Percentiles rank a stretch among this genome's conserved stretches.
phyloP scores from a whole-genome alignment of 2,797 vertebrate species.

The Sebastes itinus region DNA sequence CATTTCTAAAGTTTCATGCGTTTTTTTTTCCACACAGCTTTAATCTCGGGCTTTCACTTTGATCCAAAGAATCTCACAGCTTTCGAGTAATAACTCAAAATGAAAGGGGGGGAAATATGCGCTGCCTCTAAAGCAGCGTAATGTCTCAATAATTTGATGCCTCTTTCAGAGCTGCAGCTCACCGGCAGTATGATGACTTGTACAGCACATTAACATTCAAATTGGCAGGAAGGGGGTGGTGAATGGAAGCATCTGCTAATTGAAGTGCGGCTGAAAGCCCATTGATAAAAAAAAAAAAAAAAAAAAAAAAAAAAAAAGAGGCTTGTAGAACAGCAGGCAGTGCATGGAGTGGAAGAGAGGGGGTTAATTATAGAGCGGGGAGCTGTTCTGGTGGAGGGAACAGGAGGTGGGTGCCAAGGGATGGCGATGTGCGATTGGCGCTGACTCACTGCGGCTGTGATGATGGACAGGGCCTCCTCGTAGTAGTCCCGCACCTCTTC shows the following conservation, averaged over 20 bases:
- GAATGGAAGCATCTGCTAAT: conserved; percentile 86
- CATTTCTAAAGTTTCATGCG: conserved; percentile 47
- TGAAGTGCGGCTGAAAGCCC: conserved; percentile 82
- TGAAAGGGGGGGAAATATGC: conserved; percentile 70
- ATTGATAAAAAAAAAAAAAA: conserved; percentile 68
- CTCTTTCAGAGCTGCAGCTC: conserved; percentile 75
- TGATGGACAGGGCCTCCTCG: conserved; percentile 87
- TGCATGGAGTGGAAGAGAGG: conserved; percentile 61
- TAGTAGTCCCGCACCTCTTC: conserved; percentile 90
- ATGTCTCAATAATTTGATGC: conserved; percentile 74
- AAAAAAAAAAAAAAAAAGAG: conserved; percentile 34
- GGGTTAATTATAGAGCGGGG: conserved; percentile 77
- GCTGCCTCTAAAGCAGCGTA: conserved; percentile 56
- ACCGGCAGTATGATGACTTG: conserved; percentile 73
- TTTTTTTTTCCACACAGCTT: conserved; percentile 44
- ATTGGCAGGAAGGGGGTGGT: conserved; percentile 83
- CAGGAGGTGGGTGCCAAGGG: conserved; percentile 63
- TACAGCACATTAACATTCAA: conserved; percentile 80
- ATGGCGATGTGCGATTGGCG: conserved; percentile 60
- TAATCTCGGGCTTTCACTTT: conserved; percentile 70
- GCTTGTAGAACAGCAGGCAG: conserved; percentile 72
- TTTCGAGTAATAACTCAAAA: conserved; percentile 62
- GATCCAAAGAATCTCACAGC: conserved; percentile 65
- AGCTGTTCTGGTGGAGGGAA: conserved; percentile 50
- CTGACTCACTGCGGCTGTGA: conserved; percentile 87